phyloP scores from a whole-genome alignment of 2,888 invertebrate genomes.

The Lycaena phlaeas region DNA sequence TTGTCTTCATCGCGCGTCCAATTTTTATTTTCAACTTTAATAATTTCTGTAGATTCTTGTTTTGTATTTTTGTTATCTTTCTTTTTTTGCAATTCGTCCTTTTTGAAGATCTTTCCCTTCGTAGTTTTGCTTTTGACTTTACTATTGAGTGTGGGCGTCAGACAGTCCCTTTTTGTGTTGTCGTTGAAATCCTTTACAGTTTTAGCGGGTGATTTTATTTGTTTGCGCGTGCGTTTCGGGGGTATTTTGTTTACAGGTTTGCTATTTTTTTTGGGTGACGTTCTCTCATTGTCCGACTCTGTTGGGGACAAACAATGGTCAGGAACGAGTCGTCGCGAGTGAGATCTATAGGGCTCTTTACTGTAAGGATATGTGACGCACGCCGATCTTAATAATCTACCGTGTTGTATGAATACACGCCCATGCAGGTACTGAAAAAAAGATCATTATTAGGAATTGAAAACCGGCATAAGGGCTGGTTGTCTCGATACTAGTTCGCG shows the following conservation, averaged over 20 bases:
- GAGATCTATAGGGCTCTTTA: conserved; percentile 58
- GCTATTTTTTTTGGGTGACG: conserved; percentile 42
- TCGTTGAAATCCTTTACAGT: conserved; percentile 53
- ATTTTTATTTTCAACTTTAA: conserved; percentile 27
- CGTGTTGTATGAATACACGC: conserved; percentile 80
- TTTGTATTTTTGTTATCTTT: conserved; percentile 30
- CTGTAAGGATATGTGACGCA: conserved; percentile 71
- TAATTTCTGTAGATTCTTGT: conserved; percentile 26
- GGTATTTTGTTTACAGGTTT: conserved; percentile 37
- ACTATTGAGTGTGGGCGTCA: conserved; percentile 27
- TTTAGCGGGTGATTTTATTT: conserved; percentile 56
- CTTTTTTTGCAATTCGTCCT: conserved; percentile 29
- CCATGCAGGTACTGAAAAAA: conserved; percentile 82
- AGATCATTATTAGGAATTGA: conserved; percentile 1
- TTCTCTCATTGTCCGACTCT: conserved; percentile 48
- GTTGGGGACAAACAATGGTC: conserved; percentile 41
- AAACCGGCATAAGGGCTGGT: no score
- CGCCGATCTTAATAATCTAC: conserved; percentile 78
- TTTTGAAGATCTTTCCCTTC: conserved; percentile 31
- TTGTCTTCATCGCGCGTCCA: conserved; percentile 90
- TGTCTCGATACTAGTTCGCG: no score
- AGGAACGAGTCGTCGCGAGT: conserved; percentile 47
- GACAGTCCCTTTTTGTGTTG: conserved; percentile 48
- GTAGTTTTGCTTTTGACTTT: conserved; percentile 28
- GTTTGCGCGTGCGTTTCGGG: conserved; percentile 48